Evolutionary conservation across 2,113 vertebrate species (phyloP), one percentile per base, ranked within the genome.

Genomic region (Thunnus maccoyii): DNA sequence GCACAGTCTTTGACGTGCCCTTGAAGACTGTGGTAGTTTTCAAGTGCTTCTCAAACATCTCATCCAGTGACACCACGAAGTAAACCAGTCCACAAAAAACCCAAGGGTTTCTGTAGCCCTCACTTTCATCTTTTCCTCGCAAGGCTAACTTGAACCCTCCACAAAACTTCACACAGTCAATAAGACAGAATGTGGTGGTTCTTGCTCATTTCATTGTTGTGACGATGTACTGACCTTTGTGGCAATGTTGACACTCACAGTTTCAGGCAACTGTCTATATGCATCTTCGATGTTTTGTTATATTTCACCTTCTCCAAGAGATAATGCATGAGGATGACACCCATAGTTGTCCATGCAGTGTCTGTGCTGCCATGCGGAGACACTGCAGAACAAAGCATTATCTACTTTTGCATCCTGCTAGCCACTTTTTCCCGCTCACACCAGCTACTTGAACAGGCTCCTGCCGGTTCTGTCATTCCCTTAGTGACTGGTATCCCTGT

Each of bases 381-480:
- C 22, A 22, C 22, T 22, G 22, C 22, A 22, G 22, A 55, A 30
- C 27, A 30, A 30, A 30, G 27, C 27, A 4, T 30, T 30, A 30
- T 30, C 27, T 30, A 30, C 27, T 30, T 30, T 30, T 30, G 27
- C 27, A 30, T 30, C 27, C 27, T 1, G 27, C 27, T 30, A 30
- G 27, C 27, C 27, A 30, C 4, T 30, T 30, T 4, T 4, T 30
- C 4, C 27, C 4, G 27, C 27, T 30, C 27, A 30, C 27, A 30
- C 27, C 27, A 30, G 27, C 27, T 30, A 30, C 4, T 30, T 30
- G 27, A 30, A 30, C 4, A 30, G 27, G 2, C 27, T 30, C 27
- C 27, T 30, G 47, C 67, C 20, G 58, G 62, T 78, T 87, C 58
- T 68, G 18, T 54, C 74, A 12, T 77, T 92, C 88, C 80, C 88